Conservation (phyloP, 2,797 vertebrate species). For the Melanotaenia parkinsoni region DNA sequence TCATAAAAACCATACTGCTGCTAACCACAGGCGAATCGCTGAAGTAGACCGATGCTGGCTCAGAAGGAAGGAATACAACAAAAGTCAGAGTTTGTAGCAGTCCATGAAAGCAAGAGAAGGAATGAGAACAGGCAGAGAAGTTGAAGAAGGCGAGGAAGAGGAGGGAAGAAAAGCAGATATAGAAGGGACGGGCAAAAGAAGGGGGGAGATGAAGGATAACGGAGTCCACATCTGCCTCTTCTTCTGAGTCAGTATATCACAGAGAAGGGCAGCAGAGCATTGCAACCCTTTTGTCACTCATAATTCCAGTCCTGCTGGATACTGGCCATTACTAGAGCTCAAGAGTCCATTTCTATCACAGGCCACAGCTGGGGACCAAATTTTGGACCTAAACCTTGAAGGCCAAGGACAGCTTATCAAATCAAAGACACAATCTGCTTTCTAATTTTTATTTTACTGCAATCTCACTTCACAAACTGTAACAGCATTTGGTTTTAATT, state of each 20-base stretch:
- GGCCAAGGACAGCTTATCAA: constrained; percentile 37
- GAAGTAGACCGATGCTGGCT: constrained; percentile 73
- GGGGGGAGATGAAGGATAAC: constrained; percentile 7
- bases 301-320: constrained; percentile 33
- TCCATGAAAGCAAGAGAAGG: neutral
- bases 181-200: neutral
- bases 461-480: constrained; percentile 18
- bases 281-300: constrained; percentile 15
- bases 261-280: constrained; percentile 37
- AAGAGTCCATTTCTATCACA: constrained; percentile 24
- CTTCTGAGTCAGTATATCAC: constrained; percentile 40
- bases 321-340: constrained; percentile 20
- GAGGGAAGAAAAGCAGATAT: too few species aligned
- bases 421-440: constrained; percentile 24
- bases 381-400: constrained; percentile 29
- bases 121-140: neutral
- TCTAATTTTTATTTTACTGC: constrained; percentile 41
- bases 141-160: neutral
- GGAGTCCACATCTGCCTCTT: constrained; percentile 28
- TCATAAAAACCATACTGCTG: constrained; percentile 79
- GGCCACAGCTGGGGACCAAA: constrained; percentile 45
- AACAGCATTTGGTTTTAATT: constrained; percentile 52
- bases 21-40: constrained; percentile 73
- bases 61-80: constrained; percentile 51
- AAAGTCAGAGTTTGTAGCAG: constrained; percentile 30